Conservation (phyloP, 2,888 invertebrate genomes). For the Hemaris fuciformis region DNA sequence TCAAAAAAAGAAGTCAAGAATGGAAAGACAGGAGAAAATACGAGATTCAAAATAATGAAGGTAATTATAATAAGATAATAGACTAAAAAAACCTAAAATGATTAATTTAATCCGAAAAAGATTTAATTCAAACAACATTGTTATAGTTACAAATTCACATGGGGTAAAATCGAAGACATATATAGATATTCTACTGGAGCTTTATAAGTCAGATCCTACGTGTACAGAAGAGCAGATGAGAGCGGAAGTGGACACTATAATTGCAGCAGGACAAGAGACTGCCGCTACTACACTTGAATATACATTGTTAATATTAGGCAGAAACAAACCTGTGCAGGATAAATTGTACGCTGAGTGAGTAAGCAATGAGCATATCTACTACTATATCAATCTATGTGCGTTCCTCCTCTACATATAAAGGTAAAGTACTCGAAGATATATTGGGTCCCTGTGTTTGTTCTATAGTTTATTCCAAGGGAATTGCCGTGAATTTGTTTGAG, state of each 20-base stretch:
- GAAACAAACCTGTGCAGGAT: conserved; percentile 55
- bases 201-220: conserved; percentile 57
- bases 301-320: conserved; percentile 60
- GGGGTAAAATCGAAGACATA: conserved; percentile 64
- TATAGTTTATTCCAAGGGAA: too few species aligned
- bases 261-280: conserved; percentile 80
- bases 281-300: conserved; percentile 62
- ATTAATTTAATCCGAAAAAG: neutral
- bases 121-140: too few species aligned
- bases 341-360: conserved; percentile 60
- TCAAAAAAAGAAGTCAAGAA: conserved; percentile 40
- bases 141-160: conserved; percentile 26
- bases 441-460: too few species aligned
- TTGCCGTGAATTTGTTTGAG: too few species aligned
- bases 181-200: conserved; percentile 76
- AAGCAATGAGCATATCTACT: too few species aligned
- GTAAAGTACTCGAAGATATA: too few species aligned
- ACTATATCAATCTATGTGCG: too few species aligned
- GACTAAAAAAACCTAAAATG: too few species aligned
- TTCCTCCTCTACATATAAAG: too few species aligned
- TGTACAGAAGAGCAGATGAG: conserved; percentile 75
- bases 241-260: conserved; percentile 81
- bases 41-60: conserved; percentile 7
- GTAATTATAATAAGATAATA: neutral
- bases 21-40: conserved; percentile 28